These are phyloP conservation scores for Agonum fuliginosum DNA, from an alignment of 2,888 invertebrate species.

Conservation along the genomic window DNA sequence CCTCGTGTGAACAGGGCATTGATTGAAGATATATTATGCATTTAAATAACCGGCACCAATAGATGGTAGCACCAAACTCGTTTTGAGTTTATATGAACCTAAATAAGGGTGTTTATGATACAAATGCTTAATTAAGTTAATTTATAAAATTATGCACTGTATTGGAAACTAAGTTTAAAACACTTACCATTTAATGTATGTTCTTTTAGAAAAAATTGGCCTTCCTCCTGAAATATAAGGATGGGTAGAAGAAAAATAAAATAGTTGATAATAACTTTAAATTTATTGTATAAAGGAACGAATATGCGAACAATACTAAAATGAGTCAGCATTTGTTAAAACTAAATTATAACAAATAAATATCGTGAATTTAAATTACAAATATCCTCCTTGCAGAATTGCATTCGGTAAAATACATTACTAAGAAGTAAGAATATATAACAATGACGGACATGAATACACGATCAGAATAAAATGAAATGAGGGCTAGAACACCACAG, in stretches of 20 bases:
- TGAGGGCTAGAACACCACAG: constrained; percentile 27
- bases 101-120: too few relatives aligned
- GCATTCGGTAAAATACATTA: constrained; percentile 15
- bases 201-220: too few relatives aligned
- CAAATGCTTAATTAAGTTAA: too few relatives aligned
- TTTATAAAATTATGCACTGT: too few relatives aligned
- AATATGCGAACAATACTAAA: constrained; percentile 47
- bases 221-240: not conserved
- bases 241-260: not conserved
- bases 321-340: constrained; percentile 47
- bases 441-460: constrained; percentile 12
- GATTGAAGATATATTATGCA: too few relatives aligned
- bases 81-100: too few relatives aligned
- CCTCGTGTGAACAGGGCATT: too few relatives aligned
- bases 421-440: constrained; percentile 26
- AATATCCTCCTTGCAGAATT: constrained; percentile 20
- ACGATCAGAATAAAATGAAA: constrained; percentile 22
- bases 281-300: constrained; percentile 52
- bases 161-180: too few relatives aligned
- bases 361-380: constrained; percentile 41
- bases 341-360: constrained; percentile 48
- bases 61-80: too few relatives aligned
- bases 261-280: constrained; percentile 47
- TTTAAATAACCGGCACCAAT: too few relatives aligned
- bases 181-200: too few relatives aligned